Conservation (phyloP, 1,140 invertebrate genomes). For the Anagrus nilaparvatae region DNA sequence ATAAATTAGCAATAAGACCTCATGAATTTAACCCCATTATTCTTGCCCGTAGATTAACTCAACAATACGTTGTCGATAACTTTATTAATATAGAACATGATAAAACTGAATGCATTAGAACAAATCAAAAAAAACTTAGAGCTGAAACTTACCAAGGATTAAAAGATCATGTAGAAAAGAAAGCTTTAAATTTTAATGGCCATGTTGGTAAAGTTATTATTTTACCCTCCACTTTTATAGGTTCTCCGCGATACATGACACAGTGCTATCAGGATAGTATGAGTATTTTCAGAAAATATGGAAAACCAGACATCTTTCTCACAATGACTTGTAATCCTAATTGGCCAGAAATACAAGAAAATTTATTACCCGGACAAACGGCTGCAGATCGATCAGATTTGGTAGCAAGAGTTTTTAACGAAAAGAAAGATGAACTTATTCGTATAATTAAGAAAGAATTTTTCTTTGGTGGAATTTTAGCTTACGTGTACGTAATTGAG, state of each 20-base stretch:
- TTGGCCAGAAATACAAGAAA: slow-evolving; percentile 35
- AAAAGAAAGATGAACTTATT: slow-evolving; percentile 30
- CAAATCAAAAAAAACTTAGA: slow-evolving; percentile 7
- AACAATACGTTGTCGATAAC: slow-evolving; percentile 9
- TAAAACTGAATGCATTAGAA: not conserved
- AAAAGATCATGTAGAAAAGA: slow-evolving; percentile 1
- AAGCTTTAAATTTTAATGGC: not conserved
- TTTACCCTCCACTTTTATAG: slow-evolving; percentile 3
- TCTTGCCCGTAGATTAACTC: not conserved
- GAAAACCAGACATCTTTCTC: not conserved
- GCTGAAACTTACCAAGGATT: slow-evolving; percentile 3
- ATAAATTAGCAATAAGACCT: slow-evolving; percentile 6
- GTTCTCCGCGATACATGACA: not conserved
- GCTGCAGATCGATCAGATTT: slow-evolving; percentile 31
- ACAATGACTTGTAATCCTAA: slow-evolving; percentile 12
- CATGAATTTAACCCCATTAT: not conserved
- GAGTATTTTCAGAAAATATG: not conserved
- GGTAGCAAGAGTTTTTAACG: slow-evolving; percentile 31
- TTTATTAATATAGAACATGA: slow-evolving; percentile 9
- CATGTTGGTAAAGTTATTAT: slow-evolving; percentile 9
- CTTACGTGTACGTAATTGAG: slow-evolving; percentile 2
- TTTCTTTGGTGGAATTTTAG: not conserved
- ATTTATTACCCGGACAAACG: slow-evolving; percentile 23
- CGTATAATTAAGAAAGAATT: slow-evolving; percentile 17
- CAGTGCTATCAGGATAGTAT: not conserved